Percentiles rank a stretch among this genome's conserved stretches.
These are phyloP conservation scores for Aphaenogaster ashmeadi DNA, from an alignment of 1,140 invertebrate genomes.

Conservation along the genomic window DNA sequence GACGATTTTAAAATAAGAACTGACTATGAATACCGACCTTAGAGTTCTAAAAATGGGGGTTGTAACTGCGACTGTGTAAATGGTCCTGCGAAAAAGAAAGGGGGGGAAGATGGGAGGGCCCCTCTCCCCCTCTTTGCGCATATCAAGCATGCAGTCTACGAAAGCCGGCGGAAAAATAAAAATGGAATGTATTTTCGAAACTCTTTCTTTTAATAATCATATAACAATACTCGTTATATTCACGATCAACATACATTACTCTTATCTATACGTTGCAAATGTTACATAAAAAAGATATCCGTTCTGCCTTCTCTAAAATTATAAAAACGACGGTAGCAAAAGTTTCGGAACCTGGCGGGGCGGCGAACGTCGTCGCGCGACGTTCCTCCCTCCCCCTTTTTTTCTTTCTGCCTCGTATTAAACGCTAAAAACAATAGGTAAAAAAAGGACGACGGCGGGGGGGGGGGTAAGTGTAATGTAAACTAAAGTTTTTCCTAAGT, in stretches of 20 bases:
- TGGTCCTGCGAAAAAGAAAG: not conserved
- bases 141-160: conserved; percentile 32
- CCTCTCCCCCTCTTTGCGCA: not conserved
- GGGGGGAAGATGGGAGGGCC: not conserved
- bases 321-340: conserved; percentile 71
- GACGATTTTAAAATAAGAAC: too few relatives aligned
- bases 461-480: conserved; percentile 29
- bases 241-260: conserved; percentile 76
- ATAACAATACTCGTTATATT: conserved; percentile 76
- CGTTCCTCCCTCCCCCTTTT: not conserved
- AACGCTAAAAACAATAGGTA: conserved; percentile 57
- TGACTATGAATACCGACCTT: too few relatives aligned
- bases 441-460: conserved; percentile 45
- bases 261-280: conserved; percentile 76
- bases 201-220: conserved; percentile 77
- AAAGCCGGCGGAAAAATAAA: conserved; percentile 71
- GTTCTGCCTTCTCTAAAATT: conserved; percentile 53
- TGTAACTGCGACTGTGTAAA: not conserved
- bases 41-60: not conserved
- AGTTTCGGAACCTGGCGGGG: conserved; percentile 46
- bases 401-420: conserved; percentile 12
- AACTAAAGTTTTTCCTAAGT: conserved; percentile 74
- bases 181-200: conserved; percentile 76
- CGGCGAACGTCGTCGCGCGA: conserved; percentile 13
- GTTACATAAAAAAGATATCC: conserved; percentile 69